These are phyloP conservation scores for Miltochrista miniata DNA, from an alignment of 2,888 invertebrate genomes.

Conservation along the genomic window DNA sequence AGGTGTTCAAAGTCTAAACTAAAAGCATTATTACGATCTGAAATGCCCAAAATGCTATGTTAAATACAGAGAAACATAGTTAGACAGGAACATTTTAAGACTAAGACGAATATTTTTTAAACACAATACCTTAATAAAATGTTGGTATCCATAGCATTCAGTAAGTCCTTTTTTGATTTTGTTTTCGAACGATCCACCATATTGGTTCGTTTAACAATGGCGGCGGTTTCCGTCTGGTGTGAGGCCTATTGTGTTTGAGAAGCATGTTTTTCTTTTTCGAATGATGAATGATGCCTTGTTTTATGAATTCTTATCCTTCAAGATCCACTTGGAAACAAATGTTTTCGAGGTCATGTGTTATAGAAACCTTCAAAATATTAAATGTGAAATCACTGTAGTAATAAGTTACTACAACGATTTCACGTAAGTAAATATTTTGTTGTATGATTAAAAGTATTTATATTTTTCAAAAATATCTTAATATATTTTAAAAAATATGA, in stretches of 20 bases:
- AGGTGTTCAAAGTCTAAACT: too few species aligned
- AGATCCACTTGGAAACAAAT: background rate
- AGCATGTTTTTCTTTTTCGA: slow-evolving; percentile 8
- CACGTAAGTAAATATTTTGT: too few species aligned
- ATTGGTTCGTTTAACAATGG: slow-evolving; percentile 32
- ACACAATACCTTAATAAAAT: slow-evolving; percentile 8
- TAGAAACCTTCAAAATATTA: too few species aligned
- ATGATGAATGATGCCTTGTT: slow-evolving; percentile 15
- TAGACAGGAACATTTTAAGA: too few species aligned
- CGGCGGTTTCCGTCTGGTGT: slow-evolving; percentile 22
- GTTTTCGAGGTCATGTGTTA: background rate
- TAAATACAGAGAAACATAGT: too few species aligned
- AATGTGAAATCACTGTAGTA: too few species aligned
- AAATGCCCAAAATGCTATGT: too few species aligned
- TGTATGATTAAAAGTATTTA: too few species aligned
- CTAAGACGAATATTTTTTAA: background rate
- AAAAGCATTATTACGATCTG: too few species aligned
- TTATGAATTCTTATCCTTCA: slow-evolving; percentile 7
- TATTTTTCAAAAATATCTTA: too few species aligned
- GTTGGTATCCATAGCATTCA: slow-evolving; percentile 9
- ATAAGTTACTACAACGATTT: too few species aligned
- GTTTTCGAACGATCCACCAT: slow-evolving; percentile 20
- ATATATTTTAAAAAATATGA: too few species aligned
- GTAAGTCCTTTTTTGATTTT: slow-evolving; percentile 21
- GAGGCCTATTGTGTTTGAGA: slow-evolving; percentile 19